A percentile compares a stretch with the other conserved stretches of the same genome.
phyloP scores from a whole-genome alignment of 2,888 invertebrate species.

The Steinernema hermaphroditum region DNA sequence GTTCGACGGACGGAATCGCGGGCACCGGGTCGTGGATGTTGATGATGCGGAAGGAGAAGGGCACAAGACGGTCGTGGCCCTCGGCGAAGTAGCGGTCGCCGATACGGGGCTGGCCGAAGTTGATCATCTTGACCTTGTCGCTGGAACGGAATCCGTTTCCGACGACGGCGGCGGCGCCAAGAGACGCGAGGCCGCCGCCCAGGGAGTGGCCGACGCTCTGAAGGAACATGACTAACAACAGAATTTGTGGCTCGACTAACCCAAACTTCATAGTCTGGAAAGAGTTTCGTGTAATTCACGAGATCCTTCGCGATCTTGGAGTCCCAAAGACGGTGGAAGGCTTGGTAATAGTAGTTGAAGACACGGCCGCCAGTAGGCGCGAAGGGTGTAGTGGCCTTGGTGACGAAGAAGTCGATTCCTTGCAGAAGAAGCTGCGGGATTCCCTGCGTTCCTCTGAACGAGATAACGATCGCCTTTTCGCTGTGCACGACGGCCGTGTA shows the following conservation, averaged over 20 bases:
- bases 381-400: slow-evolving; percentile 18
- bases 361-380: slow-evolving; percentile 23
- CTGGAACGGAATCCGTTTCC: background rate
- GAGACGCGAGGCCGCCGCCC: slow-evolving; percentile 25
- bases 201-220: slow-evolving; percentile 26
- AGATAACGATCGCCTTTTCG: slow-evolving; percentile 22
- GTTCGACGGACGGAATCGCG: background rate
- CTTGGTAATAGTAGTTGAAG: slow-evolving; percentile 23
- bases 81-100: slow-evolving; percentile 28
- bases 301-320: background rate
- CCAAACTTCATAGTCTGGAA: slow-evolving; percentile 21
- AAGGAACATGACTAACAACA: background rate
- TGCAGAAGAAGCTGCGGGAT: background rate
- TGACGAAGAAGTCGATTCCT: slow-evolving; percentile 14
- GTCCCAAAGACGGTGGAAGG: slow-evolving; percentile 17
- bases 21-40: slow-evolving; percentile 26
- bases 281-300: background rate
- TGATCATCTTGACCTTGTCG: slow-evolving; percentile 26
- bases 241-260: too few species aligned
- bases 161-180: slow-evolving; percentile 16
- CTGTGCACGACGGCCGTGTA: slow-evolving; percentile 14
- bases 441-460: slow-evolving; percentile 15
- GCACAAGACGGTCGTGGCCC: slow-evolving; percentile 26
- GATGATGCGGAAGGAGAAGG: slow-evolving; percentile 7
- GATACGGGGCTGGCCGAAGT: slow-evolving; percentile 25